Conservation (phyloP, 1,140 invertebrate species). For the Euschistus heros region DNA sequence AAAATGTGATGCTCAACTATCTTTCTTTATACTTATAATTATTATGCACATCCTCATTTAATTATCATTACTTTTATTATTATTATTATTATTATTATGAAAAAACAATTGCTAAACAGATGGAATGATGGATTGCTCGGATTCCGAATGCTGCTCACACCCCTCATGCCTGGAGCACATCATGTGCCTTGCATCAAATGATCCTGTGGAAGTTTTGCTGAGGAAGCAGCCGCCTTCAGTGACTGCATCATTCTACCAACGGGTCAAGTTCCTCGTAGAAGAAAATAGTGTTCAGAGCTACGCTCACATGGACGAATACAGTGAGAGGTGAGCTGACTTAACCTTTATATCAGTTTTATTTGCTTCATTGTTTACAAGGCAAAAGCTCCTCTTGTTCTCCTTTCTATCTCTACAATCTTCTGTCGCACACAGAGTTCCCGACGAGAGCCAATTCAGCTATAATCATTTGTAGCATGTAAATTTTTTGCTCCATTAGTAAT, state of each 20-base stretch:
- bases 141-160: slow-evolving; percentile 87
- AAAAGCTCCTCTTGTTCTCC: slow-evolving; percentile 7
- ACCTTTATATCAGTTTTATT: slow-evolving; percentile 29
- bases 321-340: slow-evolving; percentile 74
- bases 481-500: slow-evolving; percentile 3
- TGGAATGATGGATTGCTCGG: slow-evolving; percentile 93
- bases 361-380: slow-evolving; percentile 22
- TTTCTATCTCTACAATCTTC: slow-evolving; percentile 13
- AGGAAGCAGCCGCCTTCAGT: slow-evolving; percentile 91
- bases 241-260: slow-evolving; percentile 93
- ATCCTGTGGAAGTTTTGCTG: slow-evolving; percentile 88
- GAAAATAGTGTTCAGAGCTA: slow-evolving; percentile 97
- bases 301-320: slow-evolving; percentile 92
- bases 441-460: neutral
- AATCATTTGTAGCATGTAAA: slow-evolving; percentile 13
- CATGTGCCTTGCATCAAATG: slow-evolving; percentile 88
- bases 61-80: too few species aligned
- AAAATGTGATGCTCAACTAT: too few species aligned
- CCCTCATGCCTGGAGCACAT: slow-evolving; percentile 74
- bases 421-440: slow-evolving; percentile 6
- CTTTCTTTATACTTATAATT: too few species aligned
- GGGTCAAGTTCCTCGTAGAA: slow-evolving; percentile 96
- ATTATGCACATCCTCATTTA: too few species aligned
- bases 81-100: neutral
- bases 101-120: slow-evolving; percentile 46